These are phyloP conservation scores for Drosophila subquinaria DNA, from an alignment of 2,888 invertebrate species.

Conservation along the genomic window DNA sequence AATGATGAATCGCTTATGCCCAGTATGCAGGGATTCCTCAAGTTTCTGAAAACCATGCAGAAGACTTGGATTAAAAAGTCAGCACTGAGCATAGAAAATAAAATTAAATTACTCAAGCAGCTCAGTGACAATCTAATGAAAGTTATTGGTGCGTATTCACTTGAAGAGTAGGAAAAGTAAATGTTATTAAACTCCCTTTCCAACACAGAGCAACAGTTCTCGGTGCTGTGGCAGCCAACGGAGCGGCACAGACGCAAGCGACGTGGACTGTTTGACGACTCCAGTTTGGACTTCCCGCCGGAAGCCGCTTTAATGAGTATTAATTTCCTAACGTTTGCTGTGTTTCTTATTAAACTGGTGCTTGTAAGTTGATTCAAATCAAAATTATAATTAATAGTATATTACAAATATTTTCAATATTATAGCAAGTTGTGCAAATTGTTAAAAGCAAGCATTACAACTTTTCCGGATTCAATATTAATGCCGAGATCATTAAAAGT, in stretches of 20 bases:
- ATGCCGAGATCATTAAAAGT: conserved; percentile 62
- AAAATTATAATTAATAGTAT: not conserved
- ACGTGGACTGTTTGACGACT: conserved; percentile 85
- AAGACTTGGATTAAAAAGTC: conserved; percentile 80
- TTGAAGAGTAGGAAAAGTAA: not conserved
- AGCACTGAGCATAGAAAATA: conserved; percentile 78
- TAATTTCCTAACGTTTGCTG: conserved; percentile 93
- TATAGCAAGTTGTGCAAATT: conserved; percentile 89
- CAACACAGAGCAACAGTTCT: conserved; percentile 86
- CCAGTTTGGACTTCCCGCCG: conserved; percentile 91
- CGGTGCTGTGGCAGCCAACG: conserved; percentile 86
- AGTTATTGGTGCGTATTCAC: conserved; percentile 88
- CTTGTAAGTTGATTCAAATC: conserved; percentile 87
- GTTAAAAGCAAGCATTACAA: conserved; percentile 87
- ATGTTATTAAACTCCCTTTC: conserved; percentile 1
- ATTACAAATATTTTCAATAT: conserved; percentile 55
- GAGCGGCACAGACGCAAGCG: conserved; percentile 72
- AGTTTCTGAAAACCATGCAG: conserved; percentile 83
- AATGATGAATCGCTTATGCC: conserved; percentile 60
- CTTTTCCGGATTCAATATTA: conserved; percentile 77
- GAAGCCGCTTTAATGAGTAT: conserved; percentile 94
- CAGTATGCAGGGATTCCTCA: conserved; percentile 81
- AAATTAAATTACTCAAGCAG: conserved; percentile 80
- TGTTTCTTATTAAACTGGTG: conserved; percentile 93
- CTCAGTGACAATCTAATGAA: conserved; percentile 87